These are phyloP conservation scores for Porphyrio hochstetteri DNA, from an alignment of 2,113 vertebrate species.

Conservation along the genomic window DNA sequence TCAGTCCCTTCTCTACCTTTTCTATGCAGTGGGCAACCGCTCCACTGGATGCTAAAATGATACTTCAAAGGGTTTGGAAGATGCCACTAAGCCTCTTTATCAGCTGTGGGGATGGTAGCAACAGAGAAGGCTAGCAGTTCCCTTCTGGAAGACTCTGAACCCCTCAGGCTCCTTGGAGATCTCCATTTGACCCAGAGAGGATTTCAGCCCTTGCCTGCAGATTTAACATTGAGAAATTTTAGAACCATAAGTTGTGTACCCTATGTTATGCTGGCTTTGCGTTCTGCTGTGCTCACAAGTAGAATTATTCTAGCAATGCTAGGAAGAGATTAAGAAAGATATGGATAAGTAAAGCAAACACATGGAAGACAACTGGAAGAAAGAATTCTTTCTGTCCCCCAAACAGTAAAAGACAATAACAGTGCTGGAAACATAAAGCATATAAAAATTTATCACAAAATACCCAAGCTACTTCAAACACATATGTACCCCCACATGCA, in stretches of 20 bases:
- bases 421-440: neutral
- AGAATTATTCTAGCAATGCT: neutral
- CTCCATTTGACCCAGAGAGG: neutral
- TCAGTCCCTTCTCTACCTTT: neutral
- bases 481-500: neutral
- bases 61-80: neutral
- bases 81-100: neutral
- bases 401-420: constrained; percentile 42
- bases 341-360: neutral
- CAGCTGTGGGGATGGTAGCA: fast-evolving
- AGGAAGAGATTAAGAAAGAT: neutral
- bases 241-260: neutral
- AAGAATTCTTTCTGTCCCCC: constrained; percentile 34
- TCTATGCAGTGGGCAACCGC: neutral
- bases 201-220: neutral
- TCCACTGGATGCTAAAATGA: neutral
- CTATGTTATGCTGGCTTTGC: neutral
- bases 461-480: fast-evolving
- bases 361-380: constrained; percentile 8
- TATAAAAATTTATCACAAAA: neutral
- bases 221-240: neutral
- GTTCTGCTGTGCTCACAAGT: neutral
- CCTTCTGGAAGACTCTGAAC: neutral
- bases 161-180: neutral
- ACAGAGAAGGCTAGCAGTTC: neutral